phyloP scores from a whole-genome alignment of 2,113 vertebrate species.

The Cricetomys ansorgei region DNA sequence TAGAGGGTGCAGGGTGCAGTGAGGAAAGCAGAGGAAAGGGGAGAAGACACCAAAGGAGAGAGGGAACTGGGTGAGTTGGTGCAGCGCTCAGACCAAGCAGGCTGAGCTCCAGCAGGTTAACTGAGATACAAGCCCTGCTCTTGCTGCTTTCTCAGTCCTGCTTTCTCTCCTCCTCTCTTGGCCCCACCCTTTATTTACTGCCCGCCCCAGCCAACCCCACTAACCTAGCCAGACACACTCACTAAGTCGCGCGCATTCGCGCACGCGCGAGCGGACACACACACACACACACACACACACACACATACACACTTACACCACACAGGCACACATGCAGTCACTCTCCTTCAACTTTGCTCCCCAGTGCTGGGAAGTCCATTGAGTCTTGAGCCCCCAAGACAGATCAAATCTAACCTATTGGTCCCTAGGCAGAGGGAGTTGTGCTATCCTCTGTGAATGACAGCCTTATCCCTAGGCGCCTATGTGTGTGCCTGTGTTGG shows the following conservation, averaged over 20 bases:
- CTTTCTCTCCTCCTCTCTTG: slow-evolving; percentile 19
- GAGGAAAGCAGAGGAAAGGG: neutral
- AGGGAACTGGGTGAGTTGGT: neutral
- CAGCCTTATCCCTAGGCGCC: neutral
- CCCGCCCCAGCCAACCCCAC: neutral
- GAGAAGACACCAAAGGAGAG: neutral
- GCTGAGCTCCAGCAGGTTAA: slow-evolving; percentile 49
- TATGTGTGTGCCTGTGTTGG: too few species aligned
- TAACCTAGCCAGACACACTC: neutral
- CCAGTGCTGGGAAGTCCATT: slow-evolving; percentile 85
- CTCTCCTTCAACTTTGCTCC: slow-evolving; percentile 85
- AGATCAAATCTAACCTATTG: slow-evolving; percentile 82
- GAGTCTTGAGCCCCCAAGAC: slow-evolving; percentile 82
- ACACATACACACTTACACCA: neutral
- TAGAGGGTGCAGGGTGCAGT: neutral
- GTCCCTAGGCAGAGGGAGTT: slow-evolving; percentile 35
- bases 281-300: neutral
- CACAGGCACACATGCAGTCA: neutral
- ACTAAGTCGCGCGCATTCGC: neutral
- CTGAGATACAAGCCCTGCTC: slow-evolving; percentile 8
- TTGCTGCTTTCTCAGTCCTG: neutral
- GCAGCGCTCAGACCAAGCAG: slow-evolving; percentile 21
- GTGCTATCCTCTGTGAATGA: neutral
- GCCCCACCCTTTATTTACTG: slow-evolving; percentile 70
- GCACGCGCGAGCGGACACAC: neutral